Evolutionary conservation across 1,140 invertebrate species (phyloP).

Genomic region (Stegodyphus mimosarum): DNA sequence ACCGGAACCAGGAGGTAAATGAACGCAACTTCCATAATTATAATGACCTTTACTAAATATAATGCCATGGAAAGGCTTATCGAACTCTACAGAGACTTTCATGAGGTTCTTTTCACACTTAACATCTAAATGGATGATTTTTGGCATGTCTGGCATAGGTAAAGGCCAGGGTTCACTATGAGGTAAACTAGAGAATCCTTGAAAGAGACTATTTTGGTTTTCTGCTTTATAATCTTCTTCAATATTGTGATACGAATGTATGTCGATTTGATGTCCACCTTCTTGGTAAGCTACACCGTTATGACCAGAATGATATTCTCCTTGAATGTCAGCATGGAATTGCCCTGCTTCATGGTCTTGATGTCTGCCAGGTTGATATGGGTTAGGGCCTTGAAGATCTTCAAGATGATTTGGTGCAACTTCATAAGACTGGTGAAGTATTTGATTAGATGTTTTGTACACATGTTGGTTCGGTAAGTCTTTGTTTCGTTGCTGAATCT

Average conservation of each 20-base stretch:
- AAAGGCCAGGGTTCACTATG: conserved; percentile 64
- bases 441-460: conserved; percentile 53
- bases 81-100: conserved; percentile 65
- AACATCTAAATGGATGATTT: conserved; percentile 65
- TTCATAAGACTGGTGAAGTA: conserved; percentile 45
- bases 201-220: conserved; percentile 53
- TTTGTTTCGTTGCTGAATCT: conserved; percentile 21
- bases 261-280: conserved; percentile 34
- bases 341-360: conserved; percentile 12
- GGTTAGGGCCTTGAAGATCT: background rate
- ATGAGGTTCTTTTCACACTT: conserved; percentile 67
- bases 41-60: conserved; percentile 73
- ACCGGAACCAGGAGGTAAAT: conserved; percentile 88
- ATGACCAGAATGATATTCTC: conserved; percentile 13
- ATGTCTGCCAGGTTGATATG: background rate
- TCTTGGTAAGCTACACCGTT: background rate
- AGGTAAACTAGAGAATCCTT: conserved; percentile 58
- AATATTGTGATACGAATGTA: conserved; percentile 14
- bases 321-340: conserved; percentile 16
- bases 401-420: conserved; percentile 19
- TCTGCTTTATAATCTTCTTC: conserved; percentile 55
- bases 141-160: conserved; percentile 64
- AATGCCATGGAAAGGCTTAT: conserved; percentile 66
- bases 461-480: background rate
- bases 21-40: conserved; percentile 89